phyloP scores from a whole-genome alignment of 2,888 invertebrate genomes.

The Hydraecia micacea region DNA sequence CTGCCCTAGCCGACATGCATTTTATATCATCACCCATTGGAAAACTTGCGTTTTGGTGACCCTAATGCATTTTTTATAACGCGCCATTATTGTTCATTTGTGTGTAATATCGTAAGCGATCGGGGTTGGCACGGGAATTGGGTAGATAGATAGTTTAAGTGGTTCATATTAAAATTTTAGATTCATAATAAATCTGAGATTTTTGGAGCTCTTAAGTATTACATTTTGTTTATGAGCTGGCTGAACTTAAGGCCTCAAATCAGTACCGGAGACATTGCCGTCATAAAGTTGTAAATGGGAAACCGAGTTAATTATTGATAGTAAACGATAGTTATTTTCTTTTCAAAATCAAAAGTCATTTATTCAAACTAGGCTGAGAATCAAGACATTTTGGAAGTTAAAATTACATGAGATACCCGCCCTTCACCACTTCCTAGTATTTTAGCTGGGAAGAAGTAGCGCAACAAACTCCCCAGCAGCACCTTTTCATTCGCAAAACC shows the following conservation, averaged over 20 bases:
- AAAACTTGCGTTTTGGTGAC: slow-evolving; percentile 66
- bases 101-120: slow-evolving; percentile 49
- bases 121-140: slow-evolving; percentile 39
- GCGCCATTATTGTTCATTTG: slow-evolving; percentile 61
- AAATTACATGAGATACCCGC: too few species aligned
- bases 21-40: slow-evolving; percentile 77
- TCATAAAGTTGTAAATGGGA: background rate
- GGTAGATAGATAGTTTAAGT: background rate
- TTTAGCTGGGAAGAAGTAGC: background rate
- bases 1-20: slow-evolving; percentile 76
- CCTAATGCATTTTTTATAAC: slow-evolving; percentile 62
- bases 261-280: background rate
- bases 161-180: background rate
- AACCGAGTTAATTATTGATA: too few species aligned
- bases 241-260: background rate
- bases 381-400: too few species aligned
- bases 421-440: too few species aligned
- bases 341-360: too few species aligned
- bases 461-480: too few species aligned
- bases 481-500: background rate
- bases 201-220: background rate
- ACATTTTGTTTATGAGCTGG: background rate
- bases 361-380: too few species aligned
- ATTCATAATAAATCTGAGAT: background rate
- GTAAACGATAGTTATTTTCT: too few species aligned